Conservation (phyloP, 2,888 invertebrate genomes). For the Acanthococcus lagerstroemiae region DNA sequence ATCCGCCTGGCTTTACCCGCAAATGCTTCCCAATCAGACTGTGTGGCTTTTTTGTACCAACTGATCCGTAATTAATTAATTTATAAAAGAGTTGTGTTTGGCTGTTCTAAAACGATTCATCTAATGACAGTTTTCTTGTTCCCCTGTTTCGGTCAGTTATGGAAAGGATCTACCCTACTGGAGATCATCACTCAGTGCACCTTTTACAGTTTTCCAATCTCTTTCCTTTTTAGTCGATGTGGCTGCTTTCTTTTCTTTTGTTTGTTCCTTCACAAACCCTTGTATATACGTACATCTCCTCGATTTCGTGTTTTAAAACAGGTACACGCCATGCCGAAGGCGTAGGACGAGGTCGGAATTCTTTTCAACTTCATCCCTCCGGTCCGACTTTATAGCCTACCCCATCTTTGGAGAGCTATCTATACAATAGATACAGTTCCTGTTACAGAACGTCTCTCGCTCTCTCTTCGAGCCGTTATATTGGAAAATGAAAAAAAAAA, state of each 20-base stretch:
- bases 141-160: background rate
- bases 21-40: no score
- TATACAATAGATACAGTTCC: background rate
- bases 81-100: no score
- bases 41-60: no score
- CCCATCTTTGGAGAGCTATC: no score
- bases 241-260: constrained; percentile 20
- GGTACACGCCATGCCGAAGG: background rate
- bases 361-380: background rate
- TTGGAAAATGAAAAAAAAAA: background rate
- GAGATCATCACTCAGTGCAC: no score
- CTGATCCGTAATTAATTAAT: no score
- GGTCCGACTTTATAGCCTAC: background rate
- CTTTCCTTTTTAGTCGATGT: background rate
- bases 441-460: background rate
- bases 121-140: background rate
- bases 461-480: no score
- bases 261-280: background rate
- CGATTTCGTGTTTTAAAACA: constrained; percentile 10
- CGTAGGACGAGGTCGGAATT: background rate
- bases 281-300: background rate
- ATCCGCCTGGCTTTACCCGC: no score
- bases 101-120: no score
- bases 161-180: no score
- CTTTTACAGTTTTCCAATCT: background rate